Conservation (phyloP, 2,888 invertebrate genomes). For the Campopleginae sp. region DNA sequence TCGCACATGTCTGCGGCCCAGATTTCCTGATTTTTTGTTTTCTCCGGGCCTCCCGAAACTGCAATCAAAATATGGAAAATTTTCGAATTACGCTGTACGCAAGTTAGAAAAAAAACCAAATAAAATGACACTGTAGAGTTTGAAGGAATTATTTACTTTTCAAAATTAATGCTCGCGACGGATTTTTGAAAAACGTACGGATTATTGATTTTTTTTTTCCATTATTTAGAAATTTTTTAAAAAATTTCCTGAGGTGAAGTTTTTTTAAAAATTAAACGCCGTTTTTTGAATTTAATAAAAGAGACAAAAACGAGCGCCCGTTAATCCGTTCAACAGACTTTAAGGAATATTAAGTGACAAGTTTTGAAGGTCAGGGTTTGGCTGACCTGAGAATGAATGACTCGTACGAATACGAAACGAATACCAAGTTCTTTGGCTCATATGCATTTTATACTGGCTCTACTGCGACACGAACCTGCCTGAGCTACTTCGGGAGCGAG, state of each 20-base stretch:
- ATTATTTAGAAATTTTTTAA: too few species aligned
- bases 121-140: too few species aligned
- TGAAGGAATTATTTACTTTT: too few species aligned
- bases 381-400: conserved; percentile 13
- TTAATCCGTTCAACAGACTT: neutral
- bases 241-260: too few species aligned
- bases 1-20: neutral
- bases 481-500: conserved; percentile 10
- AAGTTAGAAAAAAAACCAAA: too few species aligned
- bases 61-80: neutral
- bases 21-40: neutral
- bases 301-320: neutral
- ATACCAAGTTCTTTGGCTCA: conserved; percentile 9
- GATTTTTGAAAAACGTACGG: too few species aligned
- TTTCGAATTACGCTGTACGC: too few species aligned
- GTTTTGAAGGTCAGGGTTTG: neutral
- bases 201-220: too few species aligned
- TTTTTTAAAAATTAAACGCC: neutral
- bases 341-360: neutral
- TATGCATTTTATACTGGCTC: conserved; percentile 36
- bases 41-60: neutral
- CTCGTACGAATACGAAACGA: conserved; percentile 16
- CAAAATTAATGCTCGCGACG: too few species aligned
- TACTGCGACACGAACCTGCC: neutral
- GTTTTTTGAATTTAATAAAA: neutral